phyloP scores from a whole-genome alignment of 2,888 invertebrate genomes.

The Sinotaia quadrata region DNA sequence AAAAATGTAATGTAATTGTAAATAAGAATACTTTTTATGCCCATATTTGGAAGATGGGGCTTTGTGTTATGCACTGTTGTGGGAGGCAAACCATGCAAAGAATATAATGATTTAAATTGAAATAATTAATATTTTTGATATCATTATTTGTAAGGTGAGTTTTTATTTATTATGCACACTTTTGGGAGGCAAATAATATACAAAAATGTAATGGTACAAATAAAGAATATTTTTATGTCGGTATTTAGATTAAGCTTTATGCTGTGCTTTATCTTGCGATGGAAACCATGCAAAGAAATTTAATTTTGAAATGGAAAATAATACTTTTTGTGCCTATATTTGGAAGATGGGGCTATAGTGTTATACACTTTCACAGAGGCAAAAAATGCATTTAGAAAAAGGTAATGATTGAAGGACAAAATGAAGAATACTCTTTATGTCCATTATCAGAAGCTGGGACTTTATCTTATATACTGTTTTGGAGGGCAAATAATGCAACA shows the following conservation, averaged over 20 bases:
- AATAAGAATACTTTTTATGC: conserved; percentile 54
- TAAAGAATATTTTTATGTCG: conserved; percentile 56
- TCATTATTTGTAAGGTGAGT: no score
- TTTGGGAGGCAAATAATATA: no score
- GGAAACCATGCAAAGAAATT: no score
- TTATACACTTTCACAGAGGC: conserved; percentile 62
- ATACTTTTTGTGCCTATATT: conserved; percentile 57
- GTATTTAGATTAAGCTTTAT: conserved; percentile 57
- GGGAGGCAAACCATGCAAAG: no score
- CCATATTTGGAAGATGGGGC: conserved; percentile 60
- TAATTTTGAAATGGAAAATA: conserved; percentile 52
- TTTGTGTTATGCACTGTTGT: conserved; percentile 61
- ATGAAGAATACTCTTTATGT: conserved; percentile 54
- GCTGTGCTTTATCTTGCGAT: conserved; percentile 64
- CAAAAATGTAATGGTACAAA: no score
- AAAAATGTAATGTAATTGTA: no score
- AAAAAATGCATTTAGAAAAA: no score
- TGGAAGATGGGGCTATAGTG: conserved; percentile 54
- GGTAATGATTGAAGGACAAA: no score
- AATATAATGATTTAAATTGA: no score
- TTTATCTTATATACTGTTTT: conserved; percentile 60
- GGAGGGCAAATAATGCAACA: no score
- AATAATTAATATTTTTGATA: no score
- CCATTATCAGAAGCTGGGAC: conserved; percentile 59
- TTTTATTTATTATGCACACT: no score